These are phyloP conservation scores for Proterorhinus semilunaris DNA, from an alignment of 2,113 vertebrate genomes.

Conservation along the genomic window DNA sequence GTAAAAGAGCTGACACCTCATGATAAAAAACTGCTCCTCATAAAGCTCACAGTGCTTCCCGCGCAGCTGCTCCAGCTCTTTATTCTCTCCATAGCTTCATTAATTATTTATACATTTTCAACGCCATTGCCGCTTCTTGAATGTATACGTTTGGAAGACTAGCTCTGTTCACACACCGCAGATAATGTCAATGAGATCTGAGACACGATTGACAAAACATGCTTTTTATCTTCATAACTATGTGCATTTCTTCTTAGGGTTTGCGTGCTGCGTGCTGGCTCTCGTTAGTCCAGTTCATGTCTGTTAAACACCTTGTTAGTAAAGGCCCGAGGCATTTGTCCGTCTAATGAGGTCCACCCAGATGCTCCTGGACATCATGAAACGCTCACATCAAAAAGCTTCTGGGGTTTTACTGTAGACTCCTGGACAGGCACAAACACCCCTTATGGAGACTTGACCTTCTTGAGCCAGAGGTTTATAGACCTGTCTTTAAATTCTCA, in stretches of 20 bases:
- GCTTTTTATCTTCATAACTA: background rate
- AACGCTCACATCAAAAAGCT: constrained; percentile 38
- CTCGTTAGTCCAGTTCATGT: constrained; percentile 58
- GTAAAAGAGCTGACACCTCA: constrained; percentile 22
- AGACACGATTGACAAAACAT: background rate
- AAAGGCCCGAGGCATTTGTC: constrained; percentile 45
- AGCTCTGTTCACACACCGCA: constrained; percentile 5
- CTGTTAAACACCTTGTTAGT: constrained; percentile 52
- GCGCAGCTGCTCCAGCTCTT: constrained; percentile 17
- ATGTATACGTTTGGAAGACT: constrained; percentile 17
- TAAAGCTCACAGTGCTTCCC: background rate
- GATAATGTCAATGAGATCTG: background rate
- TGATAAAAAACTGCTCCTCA: constrained; percentile 20
- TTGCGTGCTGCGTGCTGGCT: constrained; percentile 39
- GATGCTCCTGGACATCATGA: constrained; percentile 56
- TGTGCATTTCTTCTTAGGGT: constrained; percentile 18
- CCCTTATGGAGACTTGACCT: constrained; percentile 32
- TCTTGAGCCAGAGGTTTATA: constrained; percentile 31
- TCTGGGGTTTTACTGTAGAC: constrained; percentile 19
- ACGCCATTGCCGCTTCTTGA: constrained; percentile 16
- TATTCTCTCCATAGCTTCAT: constrained; percentile 21
- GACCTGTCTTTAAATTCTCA: constrained; percentile 13
- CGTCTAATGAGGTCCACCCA: constrained; percentile 62
- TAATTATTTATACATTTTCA: constrained; percentile 34
- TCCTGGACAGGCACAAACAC: constrained; percentile 36